Base-by-base conservation (phyloP, 2,888 invertebrate genomes). In the Corbicula japonica region DNA sequence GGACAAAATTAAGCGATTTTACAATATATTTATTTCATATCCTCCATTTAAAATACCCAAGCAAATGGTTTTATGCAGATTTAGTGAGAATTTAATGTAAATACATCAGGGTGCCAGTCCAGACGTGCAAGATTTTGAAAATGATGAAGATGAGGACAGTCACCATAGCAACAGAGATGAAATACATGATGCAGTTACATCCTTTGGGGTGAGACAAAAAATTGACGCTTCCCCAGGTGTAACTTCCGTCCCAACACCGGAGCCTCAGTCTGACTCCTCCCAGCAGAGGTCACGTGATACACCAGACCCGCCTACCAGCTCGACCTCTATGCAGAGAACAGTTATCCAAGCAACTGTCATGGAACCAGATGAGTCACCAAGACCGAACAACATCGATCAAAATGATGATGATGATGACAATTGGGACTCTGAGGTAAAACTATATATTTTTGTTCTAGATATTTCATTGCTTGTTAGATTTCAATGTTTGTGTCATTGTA, bases 391-490 rank as follows among this genome's bases (percentile, higher is more conserved):
- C 44, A 73, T n/a, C n/a, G 61, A 74, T 10, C 70, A 70, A 26
- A 54, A 71, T 30, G 61, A 73, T n/a, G 70, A 69, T n/a, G 72
- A 68, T 28, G 63, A 77, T 2, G 86, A 88, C 28, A 82, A 82
- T 35, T 89, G 89, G 88, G 89, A 90, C 63, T 89, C 89, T 26
- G 88, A 90, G 75, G 88, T 88, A 61, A 54, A n/a, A n/a, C n/a
- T n/a, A n/a, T n/a, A n/a, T n/a, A n/a, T n/a, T n/a, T n/a, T n/a
- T n/a, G n/a, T n/a, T n/a, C n/a, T n/a, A n/a, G n/a, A n/a, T n/a
- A n/a, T n/a, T n/a, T n/a, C n/a, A n/a, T n/a, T n/a, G n/a, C n/a
- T n/a, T n/a, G n/a, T n/a, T n/a, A n/a, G n/a, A n/a, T n/a, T n/a
- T n/a, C n/a, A n/a, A n/a, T n/a, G n/a, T n/a, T n/a, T n/a, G n/a